A percentile compares a stretch with the other conserved stretches of the same genome.
Conservation (phyloP, 1,140 invertebrate species). For the Zaprionus nigranus region DNA sequence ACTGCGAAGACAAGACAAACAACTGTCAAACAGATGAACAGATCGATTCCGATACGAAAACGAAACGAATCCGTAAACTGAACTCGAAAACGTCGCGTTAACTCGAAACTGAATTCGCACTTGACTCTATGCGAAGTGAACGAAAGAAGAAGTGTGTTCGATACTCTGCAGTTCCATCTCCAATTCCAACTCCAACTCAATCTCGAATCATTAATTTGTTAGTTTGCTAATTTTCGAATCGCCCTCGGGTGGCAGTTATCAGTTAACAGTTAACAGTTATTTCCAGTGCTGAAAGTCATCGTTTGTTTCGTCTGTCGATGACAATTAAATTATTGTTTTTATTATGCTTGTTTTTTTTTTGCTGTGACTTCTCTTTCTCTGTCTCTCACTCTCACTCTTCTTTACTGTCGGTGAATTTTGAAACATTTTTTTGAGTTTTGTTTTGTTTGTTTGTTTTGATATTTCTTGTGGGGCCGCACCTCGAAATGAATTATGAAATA, state of each 20-base stretch:
- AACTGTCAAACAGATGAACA: constrained; percentile 8
- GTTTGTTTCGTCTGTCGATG: background rate
- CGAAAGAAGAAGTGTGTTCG: background rate
- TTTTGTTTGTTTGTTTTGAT: constrained; percentile 16
- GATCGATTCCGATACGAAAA: background rate
- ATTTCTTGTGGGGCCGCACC: constrained; percentile 20
- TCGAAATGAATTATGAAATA: constrained; percentile 49
- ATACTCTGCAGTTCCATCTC: background rate
- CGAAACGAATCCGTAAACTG: background rate
- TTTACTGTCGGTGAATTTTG: background rate
- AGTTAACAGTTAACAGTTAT: constrained; percentile 2
- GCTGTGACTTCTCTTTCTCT: constrained; percentile 16
- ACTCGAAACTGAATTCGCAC: background rate
- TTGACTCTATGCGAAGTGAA: background rate
- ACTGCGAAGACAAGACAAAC: background rate
- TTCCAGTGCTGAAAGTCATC: background rate
- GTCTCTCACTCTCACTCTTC: background rate
- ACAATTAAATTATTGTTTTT: constrained; percentile 27
- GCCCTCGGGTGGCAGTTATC: background rate
- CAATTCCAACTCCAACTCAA: background rate
- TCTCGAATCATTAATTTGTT: background rate
- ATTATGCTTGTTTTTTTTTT: constrained; percentile 21
- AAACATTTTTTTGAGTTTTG: constrained; percentile 21
- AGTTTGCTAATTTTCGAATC: background rate
- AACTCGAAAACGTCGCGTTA: background rate